Conservation (phyloP, 2,797 vertebrate genomes). For the Sebastes minor region DNA sequence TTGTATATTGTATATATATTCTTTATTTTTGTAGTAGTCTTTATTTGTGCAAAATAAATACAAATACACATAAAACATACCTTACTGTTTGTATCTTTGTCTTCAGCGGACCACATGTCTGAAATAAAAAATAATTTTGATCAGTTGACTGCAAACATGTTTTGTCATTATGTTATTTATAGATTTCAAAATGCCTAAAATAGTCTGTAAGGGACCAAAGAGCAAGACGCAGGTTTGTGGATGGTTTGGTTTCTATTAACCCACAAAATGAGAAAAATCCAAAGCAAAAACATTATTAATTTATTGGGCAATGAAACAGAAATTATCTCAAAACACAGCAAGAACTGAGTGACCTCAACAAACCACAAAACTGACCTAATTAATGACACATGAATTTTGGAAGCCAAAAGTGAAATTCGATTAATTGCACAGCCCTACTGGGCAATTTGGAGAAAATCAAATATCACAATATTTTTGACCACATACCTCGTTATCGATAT, state of each 20-base stretch:
- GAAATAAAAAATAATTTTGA: background rate
- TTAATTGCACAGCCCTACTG: no score
- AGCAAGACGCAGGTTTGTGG: background rate
- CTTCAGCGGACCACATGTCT: background rate
- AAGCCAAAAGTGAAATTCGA: no score
- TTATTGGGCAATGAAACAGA: background rate
- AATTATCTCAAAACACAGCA: background rate
- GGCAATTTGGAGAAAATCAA: no score
- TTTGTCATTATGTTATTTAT: background rate
- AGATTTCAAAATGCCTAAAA: background rate
- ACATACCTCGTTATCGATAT: accelerated
- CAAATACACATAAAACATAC: background rate
- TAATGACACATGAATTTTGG: background rate
- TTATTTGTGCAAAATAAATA: no score
- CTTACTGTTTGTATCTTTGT: background rate
- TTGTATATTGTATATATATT: no score
- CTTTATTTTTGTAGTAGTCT: no score
- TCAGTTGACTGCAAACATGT: background rate
- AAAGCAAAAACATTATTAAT: background rate
- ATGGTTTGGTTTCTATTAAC: background rate
- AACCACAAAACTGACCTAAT: background rate
- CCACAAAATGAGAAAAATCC: background rate
- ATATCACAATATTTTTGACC: no score
- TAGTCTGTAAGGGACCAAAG: background rate
- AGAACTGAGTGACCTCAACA: background rate